Evolutionary conservation across 2,797 vertebrate species (phyloP).

Genomic region (Anas acuta): DNA sequence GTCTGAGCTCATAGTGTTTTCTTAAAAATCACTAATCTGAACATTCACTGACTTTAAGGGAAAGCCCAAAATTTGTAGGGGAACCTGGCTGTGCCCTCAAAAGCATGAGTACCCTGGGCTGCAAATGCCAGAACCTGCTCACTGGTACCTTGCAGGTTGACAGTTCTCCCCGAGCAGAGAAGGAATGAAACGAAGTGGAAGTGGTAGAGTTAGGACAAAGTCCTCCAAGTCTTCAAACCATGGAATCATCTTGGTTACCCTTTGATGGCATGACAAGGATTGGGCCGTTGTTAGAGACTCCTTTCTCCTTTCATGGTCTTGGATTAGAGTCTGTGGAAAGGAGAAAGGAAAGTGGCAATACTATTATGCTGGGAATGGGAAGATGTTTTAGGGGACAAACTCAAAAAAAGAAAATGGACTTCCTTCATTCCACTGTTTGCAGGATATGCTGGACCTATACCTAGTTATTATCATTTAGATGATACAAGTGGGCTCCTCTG

Average conservation of each 20-base stretch:
- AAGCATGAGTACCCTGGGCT: background rate
- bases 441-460: background rate
- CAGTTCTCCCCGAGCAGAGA: background rate
- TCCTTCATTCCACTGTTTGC: background rate
- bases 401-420: background rate
- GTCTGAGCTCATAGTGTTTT: background rate
- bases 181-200: too few species aligned
- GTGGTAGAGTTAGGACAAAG: background rate
- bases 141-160: background rate
- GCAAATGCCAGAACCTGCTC: background rate
- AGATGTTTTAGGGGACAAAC: background rate
- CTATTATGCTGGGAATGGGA: background rate
- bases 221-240: background rate
- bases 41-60: background rate
- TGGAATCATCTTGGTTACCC: background rate
- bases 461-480: background rate
- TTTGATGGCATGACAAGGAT: background rate
- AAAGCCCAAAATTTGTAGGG: background rate
- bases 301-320: background rate
- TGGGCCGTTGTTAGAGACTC: background rate
- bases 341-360: background rate
- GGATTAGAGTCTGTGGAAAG: background rate
- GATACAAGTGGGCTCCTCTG: background rate
- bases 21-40: background rate
- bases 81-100: background rate